These are phyloP conservation scores for Melinaea menophilus DNA, from an alignment of 2,888 invertebrate genomes.

Conservation along the genomic window DNA sequence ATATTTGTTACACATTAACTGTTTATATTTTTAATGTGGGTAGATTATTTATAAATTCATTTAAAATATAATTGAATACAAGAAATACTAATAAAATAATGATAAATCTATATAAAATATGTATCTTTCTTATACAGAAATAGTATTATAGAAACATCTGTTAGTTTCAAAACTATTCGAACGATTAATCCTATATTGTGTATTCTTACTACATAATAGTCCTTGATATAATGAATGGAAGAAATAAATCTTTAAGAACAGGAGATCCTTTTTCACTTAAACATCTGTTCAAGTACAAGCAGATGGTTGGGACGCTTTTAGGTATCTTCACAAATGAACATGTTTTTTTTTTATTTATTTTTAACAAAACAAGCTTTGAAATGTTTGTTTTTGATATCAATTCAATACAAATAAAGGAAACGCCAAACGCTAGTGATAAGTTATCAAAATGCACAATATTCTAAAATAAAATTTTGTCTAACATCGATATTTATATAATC, in stretches of 20 bases:
- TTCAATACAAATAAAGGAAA: conserved; percentile 4
- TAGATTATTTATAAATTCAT: too few species aligned
- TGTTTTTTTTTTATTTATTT: background rate
- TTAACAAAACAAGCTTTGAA: background rate
- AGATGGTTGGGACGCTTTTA: conserved; percentile 15
- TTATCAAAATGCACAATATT: conserved; percentile 15
- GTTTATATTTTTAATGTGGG: too few species aligned
- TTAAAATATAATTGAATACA: too few species aligned
- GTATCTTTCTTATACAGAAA: too few species aligned
- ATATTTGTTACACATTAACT: too few species aligned
- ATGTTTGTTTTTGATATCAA: background rate
- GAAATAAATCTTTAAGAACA: conserved; percentile 20
- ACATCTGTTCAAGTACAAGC: conserved; percentile 16
- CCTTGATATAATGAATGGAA: conserved; percentile 8
- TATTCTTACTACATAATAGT: background rate
- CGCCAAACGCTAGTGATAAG: conserved; percentile 18
- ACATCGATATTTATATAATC: conserved; percentile 12
- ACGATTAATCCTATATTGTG: too few species aligned
- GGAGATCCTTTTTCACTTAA: conserved; percentile 14
- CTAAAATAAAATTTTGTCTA: conserved; percentile 3
- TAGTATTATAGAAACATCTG: too few species aligned
- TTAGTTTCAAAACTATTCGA: too few species aligned
- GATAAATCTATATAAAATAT: too few species aligned
- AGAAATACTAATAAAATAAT: too few species aligned
- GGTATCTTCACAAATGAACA: conserved; percentile 6